Percentiles rank a stretch among this genome's conserved stretches.
Evolutionary conservation across 2,888 invertebrate genomes (phyloP).

Genomic region (Biston stratarius): DNA sequence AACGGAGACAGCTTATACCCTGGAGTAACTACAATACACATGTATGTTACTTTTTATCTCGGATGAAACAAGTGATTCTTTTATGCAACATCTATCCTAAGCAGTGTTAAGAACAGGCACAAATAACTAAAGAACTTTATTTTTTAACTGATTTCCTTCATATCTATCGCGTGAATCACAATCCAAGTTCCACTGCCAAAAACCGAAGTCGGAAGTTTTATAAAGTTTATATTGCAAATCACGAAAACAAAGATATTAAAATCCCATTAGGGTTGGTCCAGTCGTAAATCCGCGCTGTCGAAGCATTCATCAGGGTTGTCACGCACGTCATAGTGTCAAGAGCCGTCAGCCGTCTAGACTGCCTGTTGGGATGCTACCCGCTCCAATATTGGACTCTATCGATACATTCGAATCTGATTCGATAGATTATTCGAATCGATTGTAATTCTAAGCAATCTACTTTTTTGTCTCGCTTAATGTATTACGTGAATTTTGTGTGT

Average conservation of each 20-base stretch:
- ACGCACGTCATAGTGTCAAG: conserved; percentile 8
- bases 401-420: not conserved
- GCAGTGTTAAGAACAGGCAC: too few species aligned
- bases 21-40: too few species aligned
- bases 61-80: too few species aligned
- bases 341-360: conserved; percentile 38
- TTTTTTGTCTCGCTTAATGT: not conserved
- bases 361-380: not conserved
- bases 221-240: conserved; percentile 11
- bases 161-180: not conserved
- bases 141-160: too few species aligned
- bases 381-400: not conserved
- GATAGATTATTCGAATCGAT: not conserved
- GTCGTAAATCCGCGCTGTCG: conserved; percentile 41
- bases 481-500: not conserved
- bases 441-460: not conserved
- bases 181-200: conserved; percentile 12
- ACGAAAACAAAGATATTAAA: conserved; percentile 30
- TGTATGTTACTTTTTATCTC: too few species aligned
- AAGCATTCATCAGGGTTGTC: conserved; percentile 43
- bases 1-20: too few species aligned
- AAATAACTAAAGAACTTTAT: too few species aligned
- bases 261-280: conserved; percentile 20
- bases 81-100: too few species aligned
- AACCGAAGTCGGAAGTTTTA: conserved; percentile 11